Base-by-base conservation (phyloP, 2,888 invertebrate species). In the Tubiluchus corallicola region DNA sequence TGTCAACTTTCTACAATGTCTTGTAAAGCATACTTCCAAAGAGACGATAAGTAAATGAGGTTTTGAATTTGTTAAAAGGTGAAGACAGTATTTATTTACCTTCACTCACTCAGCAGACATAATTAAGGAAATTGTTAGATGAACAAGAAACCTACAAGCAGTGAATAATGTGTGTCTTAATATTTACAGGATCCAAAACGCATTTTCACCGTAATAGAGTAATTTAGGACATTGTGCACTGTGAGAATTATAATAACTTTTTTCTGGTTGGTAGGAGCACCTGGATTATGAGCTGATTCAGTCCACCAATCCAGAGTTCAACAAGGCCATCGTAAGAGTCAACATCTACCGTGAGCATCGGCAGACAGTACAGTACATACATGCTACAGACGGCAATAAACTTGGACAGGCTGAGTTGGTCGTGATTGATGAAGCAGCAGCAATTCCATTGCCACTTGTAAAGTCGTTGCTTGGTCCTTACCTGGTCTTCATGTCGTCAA, bases 381-480 rank as follows among this genome's bases (percentile, higher is more conserved):
- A 85, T 48, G 94, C 98, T 1, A 78, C 79, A 38, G 92, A 96
- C 64, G 77, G 80, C 40, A 76, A 81, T 46, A 76, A 84, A 48
- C 69, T 98, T 21, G 77, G 83, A 4, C 90, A 92, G 50, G 92
- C 94, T 0, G 96, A 98, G 64, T 65, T 99, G 37, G 72, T 98
- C 21, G 76, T 98, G 1, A 92, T 98, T 46, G 98, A 99, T 64
- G 98, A 99, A 66, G 98, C 98, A 2, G 98, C 98, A 0, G 98
- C 98, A 4, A 98, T 99, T 53, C 98, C 98, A 0, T 68, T 98
- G 46, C 82, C 84, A 0, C 75, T 83, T 54, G 92, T 99, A 1
- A 82, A 85, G 52, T 75, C 78, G 2, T 79, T 94, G 63, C 70
- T 84, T 45, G 82, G 82, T 0, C 87, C 92, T 0, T 92, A 92